Evolutionary conservation across 2,113 vertebrate species (phyloP).

Genomic region (Pseudolaguvia tuberculata): DNA sequence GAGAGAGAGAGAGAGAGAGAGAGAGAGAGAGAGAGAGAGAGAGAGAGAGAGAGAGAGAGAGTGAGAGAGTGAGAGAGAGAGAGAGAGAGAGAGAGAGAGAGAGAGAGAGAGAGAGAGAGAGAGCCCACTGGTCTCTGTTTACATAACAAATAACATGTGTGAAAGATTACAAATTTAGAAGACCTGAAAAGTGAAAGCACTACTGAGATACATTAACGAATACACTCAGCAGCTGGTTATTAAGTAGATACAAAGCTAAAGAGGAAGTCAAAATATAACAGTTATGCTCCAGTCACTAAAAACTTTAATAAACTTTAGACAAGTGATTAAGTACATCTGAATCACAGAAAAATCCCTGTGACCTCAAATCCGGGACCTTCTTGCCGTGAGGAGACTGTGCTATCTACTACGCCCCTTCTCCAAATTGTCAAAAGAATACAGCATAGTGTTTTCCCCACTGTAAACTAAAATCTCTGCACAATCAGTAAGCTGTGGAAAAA

Average conservation of each 20-base stretch:
- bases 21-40: no score
- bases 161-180: conserved; percentile 52
- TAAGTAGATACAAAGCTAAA: conserved; percentile 11
- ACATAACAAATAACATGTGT: conserved; percentile 55
- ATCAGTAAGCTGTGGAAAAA: conserved; percentile 35
- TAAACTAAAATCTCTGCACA: neutral
- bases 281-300: neutral
- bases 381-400: no score
- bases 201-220: conserved; percentile 24
- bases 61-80: neutral
- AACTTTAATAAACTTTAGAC: neutral
- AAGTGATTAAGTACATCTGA: neutral
- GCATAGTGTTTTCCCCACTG: neutral
- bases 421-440: neutral
- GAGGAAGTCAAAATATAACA: neutral
- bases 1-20: no score
- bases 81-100: conserved; percentile 16
- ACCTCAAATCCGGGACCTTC: no score
- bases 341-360: no score
- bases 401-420: no score
- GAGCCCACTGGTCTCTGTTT: conserved; percentile 28
- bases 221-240: conserved; percentile 33
- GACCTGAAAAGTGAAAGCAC: conserved; percentile 52
- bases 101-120: conserved; percentile 37
- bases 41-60: no score